Base-by-base conservation (phyloP, 1,140 invertebrate genomes). In the Ladona fulva region DNA sequence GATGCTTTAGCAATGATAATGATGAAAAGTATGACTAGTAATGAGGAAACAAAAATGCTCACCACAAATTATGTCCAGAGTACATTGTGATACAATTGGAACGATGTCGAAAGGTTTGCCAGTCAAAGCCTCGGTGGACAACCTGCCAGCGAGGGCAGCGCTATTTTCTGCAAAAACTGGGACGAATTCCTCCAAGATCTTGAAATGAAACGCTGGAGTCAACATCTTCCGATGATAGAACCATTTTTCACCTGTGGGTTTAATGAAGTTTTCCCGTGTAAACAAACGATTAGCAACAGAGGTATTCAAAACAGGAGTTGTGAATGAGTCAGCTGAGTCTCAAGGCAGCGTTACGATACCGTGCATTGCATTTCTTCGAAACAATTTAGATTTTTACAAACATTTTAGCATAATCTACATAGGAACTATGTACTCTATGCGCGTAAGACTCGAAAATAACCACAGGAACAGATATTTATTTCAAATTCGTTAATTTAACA, bases 191-290 rank as follows among this genome's bases (percentile, higher is more conserved):
- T 97, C 91, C 66, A 97, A 86, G 74, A 97, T 95, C 78, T 91
- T 90, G 82, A 96, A 95, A 85, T 97, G 95, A 84, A 97, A 97
- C 0, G 95, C 91, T 25, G 95, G 95, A 0, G 95, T 97, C 11
- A 97, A 83, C 75, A 96, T 87, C 85, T 93, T 95, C 77, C 95
- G 87, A n/a, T 94, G 86, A 0, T 83, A 81, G 74, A 90, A 89
- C 95, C 95, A 98, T 85, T 94, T 94, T 14, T 85, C 84, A 66
- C 93, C 94, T 91, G 74, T 52, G 24, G 24, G 37, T 25, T 3
- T 25, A 75, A 24, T 75, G 3, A 25, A 24, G 11, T 75, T 75
- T 10, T 25, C 19, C 12, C 10, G 24, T 25, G 1, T 75, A 19
- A 37, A 37, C 29, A 37, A 5, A 37, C 1, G 3, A 37, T 37